Base-by-base conservation (phyloP, 1,140 invertebrate species). In the Procambarus clarkii region DNA sequence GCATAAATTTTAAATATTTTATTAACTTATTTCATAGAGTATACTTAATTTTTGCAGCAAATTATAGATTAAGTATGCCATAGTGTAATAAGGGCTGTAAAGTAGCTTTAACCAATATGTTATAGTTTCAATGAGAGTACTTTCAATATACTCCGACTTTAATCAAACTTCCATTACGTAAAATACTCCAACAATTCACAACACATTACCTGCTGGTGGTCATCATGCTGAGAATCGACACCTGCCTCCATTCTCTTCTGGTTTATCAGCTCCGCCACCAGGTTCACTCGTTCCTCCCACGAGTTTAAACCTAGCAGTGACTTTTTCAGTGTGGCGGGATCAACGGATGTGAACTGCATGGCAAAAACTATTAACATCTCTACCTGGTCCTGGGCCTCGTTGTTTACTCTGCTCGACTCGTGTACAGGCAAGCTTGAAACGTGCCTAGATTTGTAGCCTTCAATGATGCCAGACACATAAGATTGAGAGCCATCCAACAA, bases 401-500 rank as follows among this genome's bases (percentile, higher is more conserved):
- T 34, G 64, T 93, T 54, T 60, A 13, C 21, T 80, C n/a, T 46
- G 45, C 71, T 15, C 86, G 92, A 64, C 84, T 92, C 92, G 15
- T 46, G 78, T 45, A 54, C 95, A 94, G 92, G 81, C 15, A 15
- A 58, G 46, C 84, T 82, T 13, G 85, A 91, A n/a, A 94, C 95
- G 94, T 93, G 96, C 95, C 94, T 96, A 93, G 94, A 96, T 95
- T 95, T 96, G 94, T 94, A 94, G 93, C 95, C 95, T 93, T 96
- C 96, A 21, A 96, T 97, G 94, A 98, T 97, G 77, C 96, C 96
- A 50, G 96, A 96, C 2, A 99, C 96, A 94, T 97, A 99, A n/a
- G 96, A 96, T 13, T 97, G 98, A 2, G 98, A 98, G 34, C 98
- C 98, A 95, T 99, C 98, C 74, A 99, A 95, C 81, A 99, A 95